Evolutionary conservation across 2,797 vertebrate genomes (phyloP).

Genomic region (Pangasius krempfi): DNA sequence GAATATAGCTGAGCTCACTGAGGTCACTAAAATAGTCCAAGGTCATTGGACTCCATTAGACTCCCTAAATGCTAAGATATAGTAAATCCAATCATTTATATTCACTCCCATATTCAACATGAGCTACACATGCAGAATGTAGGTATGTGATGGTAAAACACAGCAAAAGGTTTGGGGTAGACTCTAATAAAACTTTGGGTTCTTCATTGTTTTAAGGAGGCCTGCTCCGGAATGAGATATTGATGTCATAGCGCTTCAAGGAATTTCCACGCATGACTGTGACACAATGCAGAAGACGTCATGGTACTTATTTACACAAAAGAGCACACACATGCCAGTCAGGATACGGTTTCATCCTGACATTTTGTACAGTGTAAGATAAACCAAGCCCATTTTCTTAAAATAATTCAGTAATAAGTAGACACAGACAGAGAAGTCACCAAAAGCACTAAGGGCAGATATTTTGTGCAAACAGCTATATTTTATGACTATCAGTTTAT

Average conservation of each 20-base stretch:
- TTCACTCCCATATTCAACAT: not conserved
- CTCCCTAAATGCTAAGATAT: not conserved
- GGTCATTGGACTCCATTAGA: conserved; percentile 4
- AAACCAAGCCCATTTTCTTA: not conserved
- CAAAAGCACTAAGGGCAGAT: not conserved
- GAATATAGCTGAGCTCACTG: conserved; percentile 30
- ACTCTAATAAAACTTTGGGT: not conserved
- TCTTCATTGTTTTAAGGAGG: not conserved
- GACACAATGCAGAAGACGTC: not conserved
- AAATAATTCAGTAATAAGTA: not conserved
- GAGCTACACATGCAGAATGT: not conserved
- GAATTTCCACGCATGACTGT: conserved; percentile 1
- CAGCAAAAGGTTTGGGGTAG: not conserved
- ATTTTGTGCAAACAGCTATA: not conserved
- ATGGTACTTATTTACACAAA: not conserved
- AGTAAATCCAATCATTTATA: not conserved
- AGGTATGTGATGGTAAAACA: not conserved
- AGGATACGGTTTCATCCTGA: not conserved
- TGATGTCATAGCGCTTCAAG: not conserved
- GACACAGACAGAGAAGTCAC: not conserved
- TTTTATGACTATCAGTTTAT: not conserved
- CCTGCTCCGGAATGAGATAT: not conserved
- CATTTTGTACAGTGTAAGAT: not conserved
- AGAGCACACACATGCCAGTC: not conserved
- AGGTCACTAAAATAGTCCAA: conserved; percentile 38